A percentile compares a stretch with the other conserved stretches of the same genome.
Conservation (phyloP, 1,140 invertebrate species). For the Battus philenor region DNA sequence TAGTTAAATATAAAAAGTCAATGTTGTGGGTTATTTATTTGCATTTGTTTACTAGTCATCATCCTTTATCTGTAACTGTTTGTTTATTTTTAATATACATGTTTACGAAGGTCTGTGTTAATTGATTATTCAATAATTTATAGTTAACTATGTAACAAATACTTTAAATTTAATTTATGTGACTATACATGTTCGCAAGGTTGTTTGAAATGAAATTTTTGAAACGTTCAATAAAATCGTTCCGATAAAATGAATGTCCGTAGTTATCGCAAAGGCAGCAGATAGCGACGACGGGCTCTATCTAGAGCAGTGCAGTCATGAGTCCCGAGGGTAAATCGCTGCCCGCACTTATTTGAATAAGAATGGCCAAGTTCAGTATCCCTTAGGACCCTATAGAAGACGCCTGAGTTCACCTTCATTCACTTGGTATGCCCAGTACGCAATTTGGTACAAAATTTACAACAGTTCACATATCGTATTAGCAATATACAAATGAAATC, state of each 20-base stretch:
- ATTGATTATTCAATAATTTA: too few relatives aligned
- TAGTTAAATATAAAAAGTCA: too few relatives aligned
- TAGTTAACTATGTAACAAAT: too few relatives aligned
- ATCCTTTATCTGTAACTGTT: too few relatives aligned
- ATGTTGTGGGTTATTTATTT: too few relatives aligned
- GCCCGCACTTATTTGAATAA: conserved; percentile 60
- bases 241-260: conserved; percentile 10
- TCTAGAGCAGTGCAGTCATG: conserved; percentile 24
- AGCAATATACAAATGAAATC: neutral
- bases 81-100: too few relatives aligned
- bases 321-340: conserved; percentile 38
- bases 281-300: conserved; percentile 12
- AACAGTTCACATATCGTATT: neutral
- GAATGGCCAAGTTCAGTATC: conserved; percentile 38
- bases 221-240: conserved; percentile 7
- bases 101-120: too few relatives aligned
- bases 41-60: too few relatives aligned
- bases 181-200: too few relatives aligned
- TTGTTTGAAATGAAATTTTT: neutral
- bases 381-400: conserved; percentile 21
- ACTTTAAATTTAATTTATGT: too few relatives aligned
- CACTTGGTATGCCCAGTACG: conserved; percentile 20
- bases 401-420: conserved; percentile 21
- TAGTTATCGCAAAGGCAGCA: conserved; percentile 12
- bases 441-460: conserved; percentile 26